Evolutionary conservation across 1,140 invertebrate genomes (phyloP).

Genomic region (Drosophila lacteicornis): DNA sequence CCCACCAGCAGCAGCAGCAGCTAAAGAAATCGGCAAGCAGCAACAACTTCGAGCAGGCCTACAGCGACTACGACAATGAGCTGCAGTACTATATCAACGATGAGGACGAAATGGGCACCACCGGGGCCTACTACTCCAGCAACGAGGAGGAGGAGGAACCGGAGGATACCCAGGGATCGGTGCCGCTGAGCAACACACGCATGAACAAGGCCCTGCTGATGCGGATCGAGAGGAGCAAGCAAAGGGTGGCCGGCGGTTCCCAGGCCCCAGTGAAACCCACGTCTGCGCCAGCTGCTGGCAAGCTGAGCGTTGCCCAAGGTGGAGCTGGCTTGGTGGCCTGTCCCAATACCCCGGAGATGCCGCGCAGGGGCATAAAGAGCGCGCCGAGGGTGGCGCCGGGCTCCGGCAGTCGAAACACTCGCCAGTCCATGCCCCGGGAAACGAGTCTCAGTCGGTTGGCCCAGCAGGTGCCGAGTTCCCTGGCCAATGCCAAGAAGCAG

Average conservation of each 20-base stretch:
- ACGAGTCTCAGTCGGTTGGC: constrained; percentile 81
- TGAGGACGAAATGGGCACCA: constrained; percentile 76
- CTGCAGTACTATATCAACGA: constrained; percentile 84
- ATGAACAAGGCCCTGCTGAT: constrained; percentile 86
- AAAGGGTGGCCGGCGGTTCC: constrained; percentile 53
- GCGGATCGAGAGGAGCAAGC: constrained; percentile 84
- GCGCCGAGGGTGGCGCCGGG: constrained; percentile 56
- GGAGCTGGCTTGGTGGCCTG: constrained; percentile 82
- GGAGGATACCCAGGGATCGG: constrained; percentile 23
- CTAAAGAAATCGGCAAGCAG: constrained; percentile 83
- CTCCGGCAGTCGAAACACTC: constrained; percentile 47
- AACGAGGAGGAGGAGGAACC: constrained; percentile 68
- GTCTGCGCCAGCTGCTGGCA: constrained; percentile 73
- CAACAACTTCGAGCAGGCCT: constrained; percentile 80
- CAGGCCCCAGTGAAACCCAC: constrained; percentile 67
- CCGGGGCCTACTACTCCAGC: constrained; percentile 76
- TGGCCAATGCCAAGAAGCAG: constrained; percentile 83
- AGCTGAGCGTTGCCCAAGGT: constrained; percentile 57
- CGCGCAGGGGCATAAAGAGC: constrained; percentile 79
- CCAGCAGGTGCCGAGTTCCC: constrained; percentile 77
- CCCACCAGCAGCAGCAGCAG: constrained; percentile 40
- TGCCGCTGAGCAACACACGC: constrained; percentile 86
- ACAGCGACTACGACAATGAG: constrained; percentile 83
- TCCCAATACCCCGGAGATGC: constrained; percentile 86
- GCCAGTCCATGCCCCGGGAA: constrained; percentile 82